Evolutionary conservation across 2,888 invertebrate genomes (phyloP).

Genomic region (Heliconius ethilla): DNA sequence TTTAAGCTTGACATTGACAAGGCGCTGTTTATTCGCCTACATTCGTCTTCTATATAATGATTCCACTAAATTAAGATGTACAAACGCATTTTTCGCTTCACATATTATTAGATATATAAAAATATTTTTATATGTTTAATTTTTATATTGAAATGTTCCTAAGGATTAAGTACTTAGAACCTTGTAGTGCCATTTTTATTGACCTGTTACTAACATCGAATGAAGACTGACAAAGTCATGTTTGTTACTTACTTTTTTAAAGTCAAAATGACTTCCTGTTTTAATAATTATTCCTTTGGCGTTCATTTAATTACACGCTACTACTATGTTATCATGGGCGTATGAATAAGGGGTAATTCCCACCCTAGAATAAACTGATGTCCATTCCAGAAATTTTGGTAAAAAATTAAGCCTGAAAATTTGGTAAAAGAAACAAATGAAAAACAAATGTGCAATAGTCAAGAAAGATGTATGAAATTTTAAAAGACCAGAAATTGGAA

Average conservation of each 20-base stretch:
- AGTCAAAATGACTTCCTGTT: conserved; percentile 2
- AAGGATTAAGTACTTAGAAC: conserved; percentile 65
- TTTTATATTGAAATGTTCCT: conserved; percentile 68
- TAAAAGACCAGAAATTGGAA: not conserved
- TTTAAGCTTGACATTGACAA: conserved; percentile 24
- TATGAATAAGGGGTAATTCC: not conserved
- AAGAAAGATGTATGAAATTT: not conserved
- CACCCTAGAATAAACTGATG: not conserved
- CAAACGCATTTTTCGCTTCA: conserved; percentile 57
- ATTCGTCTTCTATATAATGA: conserved; percentile 32
- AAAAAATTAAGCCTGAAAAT: too few relatives aligned
- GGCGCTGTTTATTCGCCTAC: conserved; percentile 22
- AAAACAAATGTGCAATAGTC: not conserved
- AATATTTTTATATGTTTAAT: conserved; percentile 70
- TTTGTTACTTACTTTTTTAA: conserved; percentile 18
- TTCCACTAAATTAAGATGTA: conserved; percentile 50
- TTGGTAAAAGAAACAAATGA: not conserved
- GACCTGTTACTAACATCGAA: conserved; percentile 66
- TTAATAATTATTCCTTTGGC: not conserved
- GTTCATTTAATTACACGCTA: not conserved
- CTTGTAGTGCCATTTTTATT: conserved; percentile 72
- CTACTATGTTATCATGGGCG: not conserved
- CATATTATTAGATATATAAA: conserved; percentile 53
- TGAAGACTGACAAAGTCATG: conserved; percentile 70
- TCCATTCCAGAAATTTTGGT: too few relatives aligned